Percentiles rank a stretch among this genome's conserved stretches.
These are phyloP conservation scores for Galagoides demidoff DNA, from an alignment of 2,797 vertebrate species.

Conservation along the genomic window DNA sequence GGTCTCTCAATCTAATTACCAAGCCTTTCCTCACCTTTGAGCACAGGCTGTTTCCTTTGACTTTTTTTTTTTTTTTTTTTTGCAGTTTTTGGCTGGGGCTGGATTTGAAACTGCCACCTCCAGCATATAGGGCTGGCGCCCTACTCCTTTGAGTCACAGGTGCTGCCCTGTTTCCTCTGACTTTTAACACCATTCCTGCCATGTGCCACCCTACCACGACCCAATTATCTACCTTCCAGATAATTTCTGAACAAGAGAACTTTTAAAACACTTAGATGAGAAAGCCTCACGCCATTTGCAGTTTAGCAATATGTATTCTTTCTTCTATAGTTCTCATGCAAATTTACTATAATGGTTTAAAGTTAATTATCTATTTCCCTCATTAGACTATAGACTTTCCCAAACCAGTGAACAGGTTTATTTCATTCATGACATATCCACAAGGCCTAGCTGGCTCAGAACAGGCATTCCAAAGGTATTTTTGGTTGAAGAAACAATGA, in stretches of 20 bases:
- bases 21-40: not conserved
- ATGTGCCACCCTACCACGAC: not conserved
- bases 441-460: not conserved
- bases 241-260: not conserved
- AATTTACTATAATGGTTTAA: not conserved
- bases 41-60: not conserved
- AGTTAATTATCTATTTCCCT: not conserved
- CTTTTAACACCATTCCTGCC: not conserved
- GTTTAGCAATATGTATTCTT: not conserved
- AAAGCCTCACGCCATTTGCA: not conserved
- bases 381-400: not conserved
- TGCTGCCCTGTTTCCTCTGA: not conserved
- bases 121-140: no score
- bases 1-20: not conserved
- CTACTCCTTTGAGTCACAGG: no score
- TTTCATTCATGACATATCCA: not conserved
- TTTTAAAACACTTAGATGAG: not conserved
- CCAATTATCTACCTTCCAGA: not conserved
- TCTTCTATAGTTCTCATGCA: not conserved
- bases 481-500: slow-evolving; percentile 21
- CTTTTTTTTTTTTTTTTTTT: no score
- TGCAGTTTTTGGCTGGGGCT: no score
- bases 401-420: not conserved
- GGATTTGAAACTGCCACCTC: no score
- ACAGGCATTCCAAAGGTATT: slow-evolving; percentile 40